These are phyloP conservation scores for Mesorhabditis sp. DNA, from an alignment of 2,888 invertebrate species.

Conservation along the genomic window DNA sequence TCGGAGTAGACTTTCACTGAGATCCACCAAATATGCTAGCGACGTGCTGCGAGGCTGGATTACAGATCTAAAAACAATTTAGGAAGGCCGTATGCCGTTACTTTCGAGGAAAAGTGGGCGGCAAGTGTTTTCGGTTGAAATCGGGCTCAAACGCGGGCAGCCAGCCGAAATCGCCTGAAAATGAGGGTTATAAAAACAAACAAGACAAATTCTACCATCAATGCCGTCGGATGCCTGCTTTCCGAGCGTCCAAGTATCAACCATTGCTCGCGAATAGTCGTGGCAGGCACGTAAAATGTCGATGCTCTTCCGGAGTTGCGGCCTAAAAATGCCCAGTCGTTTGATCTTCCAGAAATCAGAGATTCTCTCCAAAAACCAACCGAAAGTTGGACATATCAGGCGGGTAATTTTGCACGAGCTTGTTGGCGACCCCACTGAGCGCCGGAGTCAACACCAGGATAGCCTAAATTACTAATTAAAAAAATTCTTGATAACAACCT, in stretches of 20 bases:
- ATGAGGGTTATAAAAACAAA: neutral
- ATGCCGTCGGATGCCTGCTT: neutral
- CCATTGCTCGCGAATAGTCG: conserved; percentile 3
- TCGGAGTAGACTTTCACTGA: neutral
- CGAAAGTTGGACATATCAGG: no score
- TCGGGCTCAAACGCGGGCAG: conserved; percentile 86
- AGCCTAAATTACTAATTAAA: no score
- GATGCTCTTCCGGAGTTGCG: no score
- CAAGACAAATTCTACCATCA: conserved; percentile 3
- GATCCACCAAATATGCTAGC: neutral
- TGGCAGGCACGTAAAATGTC: neutral
- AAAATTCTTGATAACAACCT: no score
- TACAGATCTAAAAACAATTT: neutral
- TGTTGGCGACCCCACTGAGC: no score
- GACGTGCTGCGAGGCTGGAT: neutral
- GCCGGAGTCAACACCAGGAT: no score
- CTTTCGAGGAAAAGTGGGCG: conserved; percentile 96
- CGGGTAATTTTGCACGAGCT: no score
- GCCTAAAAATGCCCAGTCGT: no score
- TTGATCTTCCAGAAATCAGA: no score
- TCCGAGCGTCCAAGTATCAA: neutral
- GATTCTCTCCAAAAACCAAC: no score
- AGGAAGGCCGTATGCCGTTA: neutral
- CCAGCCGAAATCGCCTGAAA: conserved; percentile 36
- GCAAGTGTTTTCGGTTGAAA: conserved; percentile 87